Evolutionary conservation across 1,140 invertebrate species (phyloP).

Genomic region (Drosophila littoralis): DNA sequence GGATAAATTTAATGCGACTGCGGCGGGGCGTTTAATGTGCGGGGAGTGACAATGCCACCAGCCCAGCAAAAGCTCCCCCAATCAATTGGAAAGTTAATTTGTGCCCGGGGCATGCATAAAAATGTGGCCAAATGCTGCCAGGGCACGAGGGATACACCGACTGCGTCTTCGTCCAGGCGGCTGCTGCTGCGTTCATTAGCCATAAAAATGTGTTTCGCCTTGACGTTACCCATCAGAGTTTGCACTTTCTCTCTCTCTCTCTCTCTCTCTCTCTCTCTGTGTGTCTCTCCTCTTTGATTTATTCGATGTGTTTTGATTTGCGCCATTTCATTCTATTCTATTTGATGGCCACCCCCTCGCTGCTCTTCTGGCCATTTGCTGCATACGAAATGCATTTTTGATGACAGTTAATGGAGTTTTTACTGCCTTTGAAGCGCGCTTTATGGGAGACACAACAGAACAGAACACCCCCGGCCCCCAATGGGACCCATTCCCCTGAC

Average conservation of each 20-base stretch:
- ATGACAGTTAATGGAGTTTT: slow-evolving; percentile 82
- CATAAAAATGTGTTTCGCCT: slow-evolving; percentile 61
- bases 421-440: slow-evolving; percentile 66
- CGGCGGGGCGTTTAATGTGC: slow-evolving; percentile 49
- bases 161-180: slow-evolving; percentile 15
- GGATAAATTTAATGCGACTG: slow-evolving; percentile 73
- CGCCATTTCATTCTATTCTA: slow-evolving; percentile 78
- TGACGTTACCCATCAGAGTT: background rate
- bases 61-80: slow-evolving; percentile 2
- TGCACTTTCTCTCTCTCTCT: slow-evolving; percentile 11
- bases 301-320: slow-evolving; percentile 78
- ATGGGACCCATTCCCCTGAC: background rate
- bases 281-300: slow-evolving; percentile 62
- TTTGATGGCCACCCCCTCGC: slow-evolving; percentile 55
- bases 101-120: slow-evolving; percentile 66
- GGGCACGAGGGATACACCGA: slow-evolving; percentile 50
- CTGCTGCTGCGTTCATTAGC: slow-evolving; percentile 63
- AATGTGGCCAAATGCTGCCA: slow-evolving; percentile 40
- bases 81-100: slow-evolving; percentile 75
- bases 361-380: slow-evolving; percentile 46
- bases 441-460: slow-evolving; percentile 26
- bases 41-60: slow-evolving; percentile 59
- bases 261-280: slow-evolving; percentile 8
- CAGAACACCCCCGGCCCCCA: background rate
- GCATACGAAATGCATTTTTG: slow-evolving; percentile 81